phyloP scores from a whole-genome alignment of 2,888 invertebrate genomes.

The Gymnoscelis rufifasciata region DNA sequence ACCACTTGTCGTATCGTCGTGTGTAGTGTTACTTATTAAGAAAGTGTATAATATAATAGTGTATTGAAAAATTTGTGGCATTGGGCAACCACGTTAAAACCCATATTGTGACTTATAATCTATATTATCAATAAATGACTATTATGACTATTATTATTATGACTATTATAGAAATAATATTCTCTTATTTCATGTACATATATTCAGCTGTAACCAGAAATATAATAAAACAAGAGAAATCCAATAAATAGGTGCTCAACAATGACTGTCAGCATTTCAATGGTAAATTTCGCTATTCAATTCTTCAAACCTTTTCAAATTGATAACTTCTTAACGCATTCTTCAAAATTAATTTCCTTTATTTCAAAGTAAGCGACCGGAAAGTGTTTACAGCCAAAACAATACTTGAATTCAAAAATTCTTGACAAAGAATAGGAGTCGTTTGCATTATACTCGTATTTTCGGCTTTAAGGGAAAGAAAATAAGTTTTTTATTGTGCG shows the following conservation, averaged over 20 bases:
- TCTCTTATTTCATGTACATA: too few relatives aligned
- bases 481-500: slow-evolving; percentile 31
- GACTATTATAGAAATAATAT: too few relatives aligned
- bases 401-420: slow-evolving; percentile 27
- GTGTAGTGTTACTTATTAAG: too few relatives aligned
- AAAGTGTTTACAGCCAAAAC: slow-evolving; percentile 30
- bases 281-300: slow-evolving; percentile 9
- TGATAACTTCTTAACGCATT: slow-evolving; percentile 27
- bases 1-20: too few relatives aligned
- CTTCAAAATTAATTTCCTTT: slow-evolving; percentile 31
- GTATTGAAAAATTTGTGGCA: too few relatives aligned
- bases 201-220: too few relatives aligned
- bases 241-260: neutral
- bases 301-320: slow-evolving; percentile 13
- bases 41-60: too few relatives aligned
- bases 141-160: too few relatives aligned
- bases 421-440: slow-evolving; percentile 26
- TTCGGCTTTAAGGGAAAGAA: slow-evolving; percentile 28
- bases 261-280: slow-evolving; percentile 3
- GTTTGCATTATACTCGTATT: slow-evolving; percentile 27
- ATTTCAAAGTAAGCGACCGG: slow-evolving; percentile 31
- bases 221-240: neutral
- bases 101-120: too few relatives aligned
- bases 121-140: too few relatives aligned
- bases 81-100: too few relatives aligned